These are phyloP conservation scores for Parotia lawesii DNA, from an alignment of 2,113 vertebrate species.

Conservation along the genomic window DNA sequence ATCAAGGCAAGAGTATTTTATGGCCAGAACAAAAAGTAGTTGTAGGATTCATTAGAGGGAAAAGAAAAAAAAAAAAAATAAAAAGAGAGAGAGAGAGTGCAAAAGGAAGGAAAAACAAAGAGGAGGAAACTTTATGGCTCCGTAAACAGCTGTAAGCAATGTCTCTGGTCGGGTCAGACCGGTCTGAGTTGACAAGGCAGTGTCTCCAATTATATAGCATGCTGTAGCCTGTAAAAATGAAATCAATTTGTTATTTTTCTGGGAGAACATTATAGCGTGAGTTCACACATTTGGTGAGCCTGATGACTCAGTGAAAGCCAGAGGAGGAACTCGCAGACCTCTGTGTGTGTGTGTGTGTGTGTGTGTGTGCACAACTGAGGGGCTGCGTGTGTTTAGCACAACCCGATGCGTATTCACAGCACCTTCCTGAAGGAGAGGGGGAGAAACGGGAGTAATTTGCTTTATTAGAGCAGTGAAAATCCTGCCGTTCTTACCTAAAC, in stretches of 20 bases:
- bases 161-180: conserved; percentile 70
- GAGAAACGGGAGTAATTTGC: background rate
- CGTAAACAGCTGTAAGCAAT: conserved; percentile 72
- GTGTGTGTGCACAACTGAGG: background rate
- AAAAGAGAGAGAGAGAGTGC: background rate
- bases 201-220: conserved; percentile 74
- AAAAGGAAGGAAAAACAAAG: conserved; percentile 63
- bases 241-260: conserved; percentile 73
- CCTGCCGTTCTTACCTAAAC: background rate
- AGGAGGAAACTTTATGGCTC: conserved; percentile 64
- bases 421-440: background rate
- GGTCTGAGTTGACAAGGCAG: conserved; percentile 72
- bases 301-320: conserved; percentile 42
- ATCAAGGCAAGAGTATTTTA: background rate
- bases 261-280: conserved; percentile 58
- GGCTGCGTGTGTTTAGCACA: background rate
- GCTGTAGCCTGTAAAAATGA: conserved; percentile 69
- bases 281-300: conserved; percentile 60
- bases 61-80: background rate
- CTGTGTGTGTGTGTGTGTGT: background rate
- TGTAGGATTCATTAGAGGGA: background rate
- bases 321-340: background rate
- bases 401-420: background rate
- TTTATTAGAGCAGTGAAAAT: background rate
- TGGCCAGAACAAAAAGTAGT: background rate